Evolutionary conservation across 2,797 vertebrate species (phyloP).

Genomic region (Peromyscus aztecus): DNA sequence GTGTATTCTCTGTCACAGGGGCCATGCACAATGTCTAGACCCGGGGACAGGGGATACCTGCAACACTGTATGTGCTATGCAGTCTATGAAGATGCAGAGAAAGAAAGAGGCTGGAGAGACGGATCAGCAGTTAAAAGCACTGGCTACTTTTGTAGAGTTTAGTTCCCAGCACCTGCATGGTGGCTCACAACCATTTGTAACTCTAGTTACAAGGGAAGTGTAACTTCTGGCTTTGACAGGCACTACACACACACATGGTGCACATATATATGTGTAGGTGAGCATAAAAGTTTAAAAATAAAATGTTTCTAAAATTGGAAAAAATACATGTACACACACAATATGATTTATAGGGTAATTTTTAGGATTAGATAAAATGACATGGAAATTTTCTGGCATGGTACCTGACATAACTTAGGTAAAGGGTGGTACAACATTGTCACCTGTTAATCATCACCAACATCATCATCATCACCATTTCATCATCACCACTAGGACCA

Average conservation of each 20-base stretch:
- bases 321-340: not conserved
- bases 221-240: not conserved
- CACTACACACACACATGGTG: not conserved
- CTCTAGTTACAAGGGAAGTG: not conserved
- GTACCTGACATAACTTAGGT: not conserved
- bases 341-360: not conserved
- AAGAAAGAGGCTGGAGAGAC: not conserved
- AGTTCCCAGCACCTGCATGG: not conserved
- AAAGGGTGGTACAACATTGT: not conserved
- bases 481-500: too few species aligned
- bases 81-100: not conserved
- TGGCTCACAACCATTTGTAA: not conserved
- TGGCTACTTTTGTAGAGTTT: not conserved
- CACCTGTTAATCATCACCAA: not conserved
- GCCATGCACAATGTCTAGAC: rapidly evolving
- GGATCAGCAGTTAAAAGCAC: not conserved
- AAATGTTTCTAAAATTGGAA: too few species aligned
- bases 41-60: not conserved
- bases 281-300: not conserved
- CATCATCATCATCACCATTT: not conserved
- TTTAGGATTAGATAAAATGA: not conserved
- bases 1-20: rapidly evolving
- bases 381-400: not conserved
- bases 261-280: not conserved
- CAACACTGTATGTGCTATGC: not conserved